phyloP scores from a whole-genome alignment of 2,113 vertebrate species.

The Rattus norvegicus region GRCr8 NC_086025.1:34436001-34436500 shows the following conservation, averaged over 20 bases:
- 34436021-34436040: constrained; percentile 17
- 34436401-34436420: background rate
- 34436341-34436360: background rate
- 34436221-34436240: background rate
- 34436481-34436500: background rate
- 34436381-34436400: background rate
- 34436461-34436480: background rate
- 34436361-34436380: background rate
- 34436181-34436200: background rate
- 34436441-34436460: background rate
- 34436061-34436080: background rate
- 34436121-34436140: background rate
- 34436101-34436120: background rate
- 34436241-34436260: background rate
- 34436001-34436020: constrained; percentile 26
- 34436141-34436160: background rate
- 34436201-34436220: constrained; percentile 2
- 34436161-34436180: background rate
- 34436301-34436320: background rate
- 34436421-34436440: background rate
- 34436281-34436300: background rate
- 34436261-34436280: background rate
- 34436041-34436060: constrained; percentile 3
- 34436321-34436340: background rate
- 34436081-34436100: constrained; percentile 23